These are phyloP conservation scores for Alouatta palliata DNA, from an alignment of 2,113 vertebrate species.

Conservation along the genomic window DNA sequence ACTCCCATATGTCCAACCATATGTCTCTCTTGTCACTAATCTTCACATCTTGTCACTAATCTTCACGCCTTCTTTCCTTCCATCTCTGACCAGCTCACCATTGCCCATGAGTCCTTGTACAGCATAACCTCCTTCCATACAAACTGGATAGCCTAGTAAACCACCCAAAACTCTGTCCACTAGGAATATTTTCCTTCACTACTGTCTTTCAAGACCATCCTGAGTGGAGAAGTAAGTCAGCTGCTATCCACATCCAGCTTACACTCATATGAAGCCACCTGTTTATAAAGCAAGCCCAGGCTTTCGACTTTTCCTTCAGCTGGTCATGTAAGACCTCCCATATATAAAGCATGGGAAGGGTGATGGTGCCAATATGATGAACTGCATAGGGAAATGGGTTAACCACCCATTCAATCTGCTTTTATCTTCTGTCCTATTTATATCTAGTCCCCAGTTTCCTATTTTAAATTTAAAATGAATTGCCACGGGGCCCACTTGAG, in stretches of 20 bases:
- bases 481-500: not conserved
- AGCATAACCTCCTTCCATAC: not conserved
- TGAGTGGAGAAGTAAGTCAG: not conserved
- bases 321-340: not conserved
- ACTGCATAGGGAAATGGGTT: not conserved
- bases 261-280: not conserved
- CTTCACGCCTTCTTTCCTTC: not conserved
- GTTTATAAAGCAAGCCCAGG: not conserved
- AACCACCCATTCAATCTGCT: not conserved
- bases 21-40: not conserved
- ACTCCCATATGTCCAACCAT: not conserved
- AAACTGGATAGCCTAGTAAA: not conserved
- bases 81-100: not conserved
- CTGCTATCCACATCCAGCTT: not conserved
- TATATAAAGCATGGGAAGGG: not conserved
- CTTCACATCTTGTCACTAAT: not conserved
- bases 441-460: not conserved
- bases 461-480: not conserved
- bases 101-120: not conserved
- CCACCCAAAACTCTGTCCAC: not conserved
- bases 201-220: not conserved
- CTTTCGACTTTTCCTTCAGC: not conserved
- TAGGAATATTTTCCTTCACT: not conserved
- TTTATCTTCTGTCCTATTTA: not conserved
- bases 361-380: not conserved